phyloP scores from a whole-genome alignment of 1,140 invertebrate species.

The Euglossa dilemma region DNA sequence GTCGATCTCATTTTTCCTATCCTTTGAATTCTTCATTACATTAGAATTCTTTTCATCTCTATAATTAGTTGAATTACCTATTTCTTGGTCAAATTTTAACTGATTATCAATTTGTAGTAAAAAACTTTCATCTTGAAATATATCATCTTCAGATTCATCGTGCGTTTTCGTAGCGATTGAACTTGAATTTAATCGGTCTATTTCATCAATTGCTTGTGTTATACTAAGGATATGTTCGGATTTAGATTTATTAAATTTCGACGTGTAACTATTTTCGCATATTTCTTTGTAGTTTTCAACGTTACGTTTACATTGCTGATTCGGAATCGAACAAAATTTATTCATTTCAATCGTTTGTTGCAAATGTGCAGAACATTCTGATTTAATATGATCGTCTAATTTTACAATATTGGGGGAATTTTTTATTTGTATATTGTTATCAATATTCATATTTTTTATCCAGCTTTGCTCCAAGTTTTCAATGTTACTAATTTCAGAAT shows the following conservation, averaged over 20 bases:
- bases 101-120: not conserved
- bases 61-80: not conserved
- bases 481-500: constrained; percentile 9
- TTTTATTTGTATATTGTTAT: not conserved
- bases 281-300: not conserved
- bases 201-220: constrained; percentile 55
- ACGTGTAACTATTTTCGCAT: not conserved
- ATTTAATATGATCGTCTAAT: not conserved
- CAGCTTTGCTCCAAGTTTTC: not conserved
- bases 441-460: not conserved
- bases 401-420: not conserved
- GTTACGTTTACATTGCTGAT: not conserved
- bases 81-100: not conserved
- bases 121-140: constrained; percentile 24
- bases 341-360: too few relatives aligned
- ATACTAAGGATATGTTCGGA: constrained; percentile 12
- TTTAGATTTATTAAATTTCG: not conserved
- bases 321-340: not conserved
- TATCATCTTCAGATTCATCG: constrained; percentile 43
- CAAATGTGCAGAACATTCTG: not conserved
- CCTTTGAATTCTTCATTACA: too few relatives aligned
- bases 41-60: not conserved
- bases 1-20: not conserved
- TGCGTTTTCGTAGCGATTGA: not conserved
- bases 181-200: constrained; percentile 37